Conservation (phyloP, 2,797 vertebrate species). For the Choloepus didactylus region DNA sequence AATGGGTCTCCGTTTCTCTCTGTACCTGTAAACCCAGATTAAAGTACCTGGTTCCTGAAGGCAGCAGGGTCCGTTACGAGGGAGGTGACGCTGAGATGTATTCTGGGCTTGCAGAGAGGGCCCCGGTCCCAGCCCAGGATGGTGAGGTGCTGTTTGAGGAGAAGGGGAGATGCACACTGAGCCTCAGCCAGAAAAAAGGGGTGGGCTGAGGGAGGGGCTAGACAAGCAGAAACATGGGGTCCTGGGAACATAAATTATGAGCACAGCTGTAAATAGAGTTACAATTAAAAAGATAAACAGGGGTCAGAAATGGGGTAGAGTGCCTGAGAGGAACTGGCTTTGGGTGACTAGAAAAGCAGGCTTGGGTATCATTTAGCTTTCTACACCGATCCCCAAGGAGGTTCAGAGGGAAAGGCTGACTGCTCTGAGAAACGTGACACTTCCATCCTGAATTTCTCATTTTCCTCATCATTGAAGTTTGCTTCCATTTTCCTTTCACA, state of each 20-base stretch:
- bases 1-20: no score
- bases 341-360: accelerated
- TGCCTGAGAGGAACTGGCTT: accelerated
- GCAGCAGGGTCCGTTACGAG: not conserved
- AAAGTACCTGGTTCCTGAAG: not conserved
- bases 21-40: not conserved
- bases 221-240: not conserved
- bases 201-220: not conserved
- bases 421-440: accelerated
- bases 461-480: constrained; percentile 37
- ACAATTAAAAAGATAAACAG: not conserved
- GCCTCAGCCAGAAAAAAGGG: not conserved
- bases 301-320: no score
- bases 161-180: not conserved
- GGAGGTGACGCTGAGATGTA: not conserved
- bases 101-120: no score
- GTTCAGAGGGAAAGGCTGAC: not conserved
- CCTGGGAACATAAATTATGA: not conserved
- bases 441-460: not conserved
- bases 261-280: no score
- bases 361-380: accelerated
- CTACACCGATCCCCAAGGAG: accelerated
- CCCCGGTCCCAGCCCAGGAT: no score
- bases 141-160: not conserved
- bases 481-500: constrained; percentile 31